Conservation (phyloP, 1,140 invertebrate genomes). For the Trachelipus rathkii region DNA sequence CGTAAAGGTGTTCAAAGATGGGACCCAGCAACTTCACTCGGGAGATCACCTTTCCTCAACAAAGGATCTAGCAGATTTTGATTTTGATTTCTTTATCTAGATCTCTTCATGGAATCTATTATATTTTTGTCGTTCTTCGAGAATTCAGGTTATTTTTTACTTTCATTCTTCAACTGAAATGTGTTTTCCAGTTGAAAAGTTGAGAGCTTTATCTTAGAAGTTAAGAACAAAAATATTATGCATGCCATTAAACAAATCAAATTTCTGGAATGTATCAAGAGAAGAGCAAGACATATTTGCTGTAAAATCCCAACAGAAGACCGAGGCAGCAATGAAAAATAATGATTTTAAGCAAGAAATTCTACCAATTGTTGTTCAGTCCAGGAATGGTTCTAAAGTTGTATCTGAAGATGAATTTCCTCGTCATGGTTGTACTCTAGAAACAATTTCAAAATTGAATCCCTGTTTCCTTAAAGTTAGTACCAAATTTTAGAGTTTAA, state of each 20-base stretch:
- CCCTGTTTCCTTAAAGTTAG: constrained; percentile 62
- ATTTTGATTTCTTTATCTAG: too few relatives aligned
- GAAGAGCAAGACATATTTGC: constrained; percentile 74
- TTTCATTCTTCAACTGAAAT: too few relatives aligned
- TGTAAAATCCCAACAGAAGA: constrained; percentile 65
- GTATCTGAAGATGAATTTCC: constrained; percentile 63
- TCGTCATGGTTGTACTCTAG: constrained; percentile 58
- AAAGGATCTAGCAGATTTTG: too few relatives aligned
- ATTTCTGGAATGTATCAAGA: constrained; percentile 65
- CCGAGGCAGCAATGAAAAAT: constrained; percentile 60
- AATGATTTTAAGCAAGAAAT: constrained; percentile 71
- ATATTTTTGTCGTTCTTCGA: too few relatives aligned
- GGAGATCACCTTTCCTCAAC: too few relatives aligned
- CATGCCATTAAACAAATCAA: too few relatives aligned
- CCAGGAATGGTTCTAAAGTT: constrained; percentile 19
- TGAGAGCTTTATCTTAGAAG: too few relatives aligned
- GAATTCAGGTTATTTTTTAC: too few relatives aligned
- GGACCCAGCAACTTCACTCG: constrained; percentile 61
- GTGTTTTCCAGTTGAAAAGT: too few relatives aligned
- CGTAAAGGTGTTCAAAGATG: constrained; percentile 66
- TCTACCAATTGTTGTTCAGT: constrained; percentile 57
- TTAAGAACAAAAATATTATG: too few relatives aligned
- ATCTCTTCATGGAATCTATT: too few relatives aligned
- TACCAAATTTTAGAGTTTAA: not conserved
- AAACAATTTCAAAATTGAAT: constrained; percentile 60